These are phyloP conservation scores for Chloroceryle inda DNA, from an alignment of 2,797 vertebrate genomes.

Conservation along the genomic window DNA sequence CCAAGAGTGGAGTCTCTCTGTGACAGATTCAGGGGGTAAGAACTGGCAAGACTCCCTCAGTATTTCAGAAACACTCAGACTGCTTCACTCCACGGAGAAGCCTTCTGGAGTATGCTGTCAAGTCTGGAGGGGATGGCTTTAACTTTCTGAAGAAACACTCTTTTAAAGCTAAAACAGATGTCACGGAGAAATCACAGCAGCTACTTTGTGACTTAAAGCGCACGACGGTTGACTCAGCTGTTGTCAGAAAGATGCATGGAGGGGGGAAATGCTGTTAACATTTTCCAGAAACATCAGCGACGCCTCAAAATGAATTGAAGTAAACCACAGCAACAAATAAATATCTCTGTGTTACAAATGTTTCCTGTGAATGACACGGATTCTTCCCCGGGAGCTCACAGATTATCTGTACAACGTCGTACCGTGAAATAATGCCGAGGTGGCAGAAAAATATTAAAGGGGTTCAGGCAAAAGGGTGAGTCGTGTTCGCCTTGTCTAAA, in stretches of 20 bases:
- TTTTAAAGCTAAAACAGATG: not conserved
- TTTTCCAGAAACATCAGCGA: not conserved
- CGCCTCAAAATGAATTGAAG: not conserved
- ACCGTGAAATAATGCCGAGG: not conserved
- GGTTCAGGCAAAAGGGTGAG: not conserved
- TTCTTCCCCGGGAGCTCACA: not conserved
- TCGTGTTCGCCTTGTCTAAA: not conserved
- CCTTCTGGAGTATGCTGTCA: not conserved
- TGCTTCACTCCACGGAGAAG: not conserved
- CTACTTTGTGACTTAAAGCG: not conserved
- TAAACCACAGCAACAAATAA: not conserved
- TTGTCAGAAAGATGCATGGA: not conserved
- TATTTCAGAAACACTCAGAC: not conserved
- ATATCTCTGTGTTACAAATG: not conserved
- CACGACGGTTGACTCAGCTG: not conserved
- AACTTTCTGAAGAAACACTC: not conserved
- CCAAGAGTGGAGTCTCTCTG: not conserved
- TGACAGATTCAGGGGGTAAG: not conserved
- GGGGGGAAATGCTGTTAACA: not conserved
- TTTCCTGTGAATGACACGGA: not conserved
- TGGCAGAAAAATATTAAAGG: not conserved
- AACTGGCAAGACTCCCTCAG: not conserved
- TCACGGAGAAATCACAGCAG: not conserved
- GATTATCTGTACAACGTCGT: not conserved
- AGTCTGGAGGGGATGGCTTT: not conserved